Base-by-base conservation (phyloP, 2,113 vertebrate species). In the Argyrosomus japonicus region DNA sequence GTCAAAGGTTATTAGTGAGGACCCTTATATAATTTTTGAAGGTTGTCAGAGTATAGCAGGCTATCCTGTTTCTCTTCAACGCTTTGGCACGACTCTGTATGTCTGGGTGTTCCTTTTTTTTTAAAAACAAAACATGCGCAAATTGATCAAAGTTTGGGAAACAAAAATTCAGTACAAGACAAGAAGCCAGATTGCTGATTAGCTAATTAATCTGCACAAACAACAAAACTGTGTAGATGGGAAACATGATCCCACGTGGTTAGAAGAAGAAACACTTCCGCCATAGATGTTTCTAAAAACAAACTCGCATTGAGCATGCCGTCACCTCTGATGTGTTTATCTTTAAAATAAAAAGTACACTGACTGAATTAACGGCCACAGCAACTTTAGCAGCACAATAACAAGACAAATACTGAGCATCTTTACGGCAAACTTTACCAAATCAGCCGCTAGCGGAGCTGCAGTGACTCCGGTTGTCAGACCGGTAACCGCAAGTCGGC, bases 221-320 rank as follows among this genome's bases (percentile, higher is more conserved):
- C 15, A 47, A 15, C 1, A 25, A 47, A 58, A 82, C 1, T 43
- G 19, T 5, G 32, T 60, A 72, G 18, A 81, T n/a, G 6, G 53
- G 62, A 80, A 86, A 88, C 75, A 80, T 25, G 48, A 79, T n/a
- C 87, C 86, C 89, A 93, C 89, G 89, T 94, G 91, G 74, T 76
- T 62, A 25, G 64, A 57, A 21, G 15, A 79, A 51, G 18, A 81
- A 51, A 83, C 76, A 89, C 85, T 87, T 87, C 76, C 70, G 80
- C 71, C 48, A 40, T 81, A 2, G 45, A 80, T 74, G 77, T 84
- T 61, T 53, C 75, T 79, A 48, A 81, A 87, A 87, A 87, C 76
- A 75, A 40, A 72, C 58, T 67, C n/a, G 18, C 43, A 61, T 18
- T n/a, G 43, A 4, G 1, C 53, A 23, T 56, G 21, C 70, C 29